Evolutionary conservation across 1,140 invertebrate genomes (phyloP).

Genomic region (Brachionus paranguensis): DNA sequence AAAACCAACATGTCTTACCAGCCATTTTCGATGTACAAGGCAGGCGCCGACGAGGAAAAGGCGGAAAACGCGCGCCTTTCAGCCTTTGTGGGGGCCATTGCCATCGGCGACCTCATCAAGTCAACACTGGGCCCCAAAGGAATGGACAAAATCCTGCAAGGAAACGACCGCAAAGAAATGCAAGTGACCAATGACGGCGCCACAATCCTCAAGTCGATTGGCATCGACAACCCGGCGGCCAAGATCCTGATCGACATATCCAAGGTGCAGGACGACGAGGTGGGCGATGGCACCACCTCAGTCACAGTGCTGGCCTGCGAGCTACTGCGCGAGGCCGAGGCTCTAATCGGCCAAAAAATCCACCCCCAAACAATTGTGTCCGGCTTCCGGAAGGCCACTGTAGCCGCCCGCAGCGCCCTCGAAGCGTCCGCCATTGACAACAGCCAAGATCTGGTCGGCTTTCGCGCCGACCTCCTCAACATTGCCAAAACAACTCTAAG

Average conservation of each 20-base stretch:
- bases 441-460: constrained; percentile 67
- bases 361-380: constrained; percentile 96
- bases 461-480: constrained; percentile 83
- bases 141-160: constrained; percentile 94
- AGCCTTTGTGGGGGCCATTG: constrained; percentile 93
- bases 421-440: constrained; percentile 71
- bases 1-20: constrained; percentile 60
- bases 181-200: constrained; percentile 99
- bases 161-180: constrained; percentile 74
- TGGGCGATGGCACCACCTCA: constrained; percentile 98
- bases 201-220: constrained; percentile 90
- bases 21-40: constrained; percentile 84
- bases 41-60: constrained; percentile 94
- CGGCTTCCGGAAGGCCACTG: constrained; percentile 82
- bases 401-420: constrained; percentile 75
- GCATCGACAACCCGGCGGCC: constrained; percentile 96
- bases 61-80: constrained; percentile 89
- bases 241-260: constrained; percentile 97
- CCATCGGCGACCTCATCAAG: constrained; percentile 95
- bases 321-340: constrained; percentile 87
- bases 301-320: constrained; percentile 94
- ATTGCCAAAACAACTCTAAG: constrained; percentile 95
- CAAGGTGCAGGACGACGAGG: constrained; percentile 97
- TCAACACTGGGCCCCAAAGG: constrained; percentile 97
- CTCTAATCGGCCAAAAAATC: constrained; percentile 83